Evolutionary conservation across 1,140 invertebrate genomes (phyloP).

Genomic region (Drosophila paulistorum): DNA sequence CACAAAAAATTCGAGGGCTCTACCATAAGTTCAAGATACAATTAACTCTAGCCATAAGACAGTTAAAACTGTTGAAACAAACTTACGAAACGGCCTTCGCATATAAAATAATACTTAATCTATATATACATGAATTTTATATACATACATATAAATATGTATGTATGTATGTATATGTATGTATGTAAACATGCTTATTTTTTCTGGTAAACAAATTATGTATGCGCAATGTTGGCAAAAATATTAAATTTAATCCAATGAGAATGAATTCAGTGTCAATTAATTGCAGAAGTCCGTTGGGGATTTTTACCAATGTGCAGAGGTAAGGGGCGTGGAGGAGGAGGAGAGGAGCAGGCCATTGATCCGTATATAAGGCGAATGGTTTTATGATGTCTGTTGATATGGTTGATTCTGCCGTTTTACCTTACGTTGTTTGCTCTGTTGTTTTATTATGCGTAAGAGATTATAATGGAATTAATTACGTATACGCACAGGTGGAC

Average conservation of each 20-base stretch:
- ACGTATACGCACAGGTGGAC: slow-evolving; percentile 76
- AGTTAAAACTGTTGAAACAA: too few species aligned
- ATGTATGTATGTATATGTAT: background rate
- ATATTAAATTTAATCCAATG: slow-evolving; percentile 63
- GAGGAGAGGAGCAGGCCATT: background rate
- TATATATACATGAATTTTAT: background rate
- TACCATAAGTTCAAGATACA: background rate
- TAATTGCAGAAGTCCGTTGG: slow-evolving; percentile 53
- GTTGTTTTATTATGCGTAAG: slow-evolving; percentile 76
- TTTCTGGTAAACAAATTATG: slow-evolving; percentile 25
- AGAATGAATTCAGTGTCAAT: slow-evolving; percentile 63
- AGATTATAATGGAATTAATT: slow-evolving; percentile 80
- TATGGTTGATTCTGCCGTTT: slow-evolving; percentile 3
- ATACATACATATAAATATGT: background rate
- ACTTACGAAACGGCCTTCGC: background rate
- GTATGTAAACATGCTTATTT: background rate
- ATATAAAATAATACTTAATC: background rate
- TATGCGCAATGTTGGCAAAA: slow-evolving; percentile 16
- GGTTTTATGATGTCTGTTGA: slow-evolving; percentile 47
- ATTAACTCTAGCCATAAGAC: too few species aligned
- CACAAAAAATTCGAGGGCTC: background rate
- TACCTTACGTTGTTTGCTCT: slow-evolving; percentile 37
- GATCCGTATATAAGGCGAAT: slow-evolving; percentile 11
- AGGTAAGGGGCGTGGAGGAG: too few species aligned
- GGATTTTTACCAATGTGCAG: background rate